Conservation (phyloP, 92 coral and sea anemone species). For the Epizoanthus fatuus region DNA sequence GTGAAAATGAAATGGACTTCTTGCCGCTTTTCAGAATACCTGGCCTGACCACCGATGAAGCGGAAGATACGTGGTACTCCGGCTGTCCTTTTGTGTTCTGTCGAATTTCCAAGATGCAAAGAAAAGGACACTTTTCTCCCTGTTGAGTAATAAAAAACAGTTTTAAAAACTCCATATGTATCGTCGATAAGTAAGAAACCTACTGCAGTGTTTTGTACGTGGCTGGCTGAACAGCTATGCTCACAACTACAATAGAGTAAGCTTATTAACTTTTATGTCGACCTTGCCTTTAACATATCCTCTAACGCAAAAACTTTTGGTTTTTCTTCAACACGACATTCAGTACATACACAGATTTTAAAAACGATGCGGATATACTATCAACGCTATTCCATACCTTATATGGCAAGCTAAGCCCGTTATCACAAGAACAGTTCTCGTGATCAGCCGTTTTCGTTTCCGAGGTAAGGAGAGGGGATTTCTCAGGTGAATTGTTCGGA, state of each 20-base stretch:
- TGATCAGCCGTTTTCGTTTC: neutral
- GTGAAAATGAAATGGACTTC: slow-evolving; percentile 18
- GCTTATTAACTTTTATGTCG: too few species aligned
- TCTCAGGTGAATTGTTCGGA: neutral
- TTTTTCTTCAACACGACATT: too few species aligned
- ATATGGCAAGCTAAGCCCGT: slow-evolving; percentile 6
- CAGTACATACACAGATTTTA: neutral
- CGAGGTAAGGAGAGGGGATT: neutral
- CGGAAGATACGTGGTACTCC: neutral
- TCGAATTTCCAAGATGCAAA: slow-evolving; percentile 26
- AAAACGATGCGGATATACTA: neutral
- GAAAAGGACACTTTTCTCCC: slow-evolving; percentile 21
- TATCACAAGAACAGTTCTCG: neutral
- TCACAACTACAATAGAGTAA: too few species aligned
- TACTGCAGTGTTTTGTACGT: neutral
- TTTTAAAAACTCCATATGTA: too few species aligned
- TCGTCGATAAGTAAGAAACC: neutral
- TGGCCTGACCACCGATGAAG: slow-evolving; percentile 33
- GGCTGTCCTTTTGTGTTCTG: neutral
- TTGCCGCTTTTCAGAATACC: slow-evolving; percentile 58
- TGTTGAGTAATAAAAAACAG: neutral
- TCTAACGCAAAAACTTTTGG: neutral
- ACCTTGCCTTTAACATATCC: neutral
- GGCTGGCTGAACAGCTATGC: too few species aligned
- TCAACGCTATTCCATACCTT: neutral